Conservation (phyloP, 2,797 vertebrate species). For the Cyclopterus lumpus region DNA sequence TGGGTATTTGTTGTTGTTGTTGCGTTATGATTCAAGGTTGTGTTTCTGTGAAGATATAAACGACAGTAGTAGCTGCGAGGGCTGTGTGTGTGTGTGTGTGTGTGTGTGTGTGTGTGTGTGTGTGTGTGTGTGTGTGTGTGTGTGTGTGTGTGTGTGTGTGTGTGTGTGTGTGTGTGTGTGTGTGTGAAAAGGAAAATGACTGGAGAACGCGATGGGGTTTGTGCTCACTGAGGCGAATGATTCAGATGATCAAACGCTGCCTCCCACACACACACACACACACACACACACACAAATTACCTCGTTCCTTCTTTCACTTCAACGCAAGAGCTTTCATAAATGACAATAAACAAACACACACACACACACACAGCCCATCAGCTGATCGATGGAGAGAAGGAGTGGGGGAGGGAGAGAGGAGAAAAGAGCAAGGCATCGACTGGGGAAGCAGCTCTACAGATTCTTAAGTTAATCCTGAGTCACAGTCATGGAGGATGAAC, state of each 20-base stretch:
- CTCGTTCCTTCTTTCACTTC: slow-evolving; percentile 9
- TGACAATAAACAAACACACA: slow-evolving; percentile 10
- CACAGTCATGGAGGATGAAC: slow-evolving; percentile 15
- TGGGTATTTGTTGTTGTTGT: background rate
- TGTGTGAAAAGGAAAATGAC: slow-evolving; percentile 20
- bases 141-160: background rate
- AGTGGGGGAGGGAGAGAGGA: slow-evolving; percentile 1
- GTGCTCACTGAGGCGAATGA: slow-evolving; percentile 56
- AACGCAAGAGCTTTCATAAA: slow-evolving; percentile 2
- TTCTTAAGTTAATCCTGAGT: slow-evolving; percentile 10
- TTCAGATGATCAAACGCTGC: slow-evolving; percentile 64
- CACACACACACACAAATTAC: slow-evolving; percentile 28
- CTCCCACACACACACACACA: slow-evolving; percentile 37
- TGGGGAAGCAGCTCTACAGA: slow-evolving; percentile 13
- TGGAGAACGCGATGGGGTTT: slow-evolving; percentile 52
- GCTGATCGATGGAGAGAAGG: slow-evolving; percentile 33
- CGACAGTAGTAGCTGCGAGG: background rate
- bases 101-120: slow-evolving; percentile 3
- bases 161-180: slow-evolving; percentile 2
- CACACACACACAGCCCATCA: slow-evolving; percentile 1
- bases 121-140: background rate
- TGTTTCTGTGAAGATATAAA: slow-evolving; percentile 7
- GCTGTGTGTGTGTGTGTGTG: slow-evolving; percentile 1
- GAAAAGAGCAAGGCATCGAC: background rate
- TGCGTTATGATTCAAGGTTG: slow-evolving; percentile 3